Base-by-base conservation (phyloP, 2,888 invertebrate species). In the Pristionchus mayeri region DNA sequence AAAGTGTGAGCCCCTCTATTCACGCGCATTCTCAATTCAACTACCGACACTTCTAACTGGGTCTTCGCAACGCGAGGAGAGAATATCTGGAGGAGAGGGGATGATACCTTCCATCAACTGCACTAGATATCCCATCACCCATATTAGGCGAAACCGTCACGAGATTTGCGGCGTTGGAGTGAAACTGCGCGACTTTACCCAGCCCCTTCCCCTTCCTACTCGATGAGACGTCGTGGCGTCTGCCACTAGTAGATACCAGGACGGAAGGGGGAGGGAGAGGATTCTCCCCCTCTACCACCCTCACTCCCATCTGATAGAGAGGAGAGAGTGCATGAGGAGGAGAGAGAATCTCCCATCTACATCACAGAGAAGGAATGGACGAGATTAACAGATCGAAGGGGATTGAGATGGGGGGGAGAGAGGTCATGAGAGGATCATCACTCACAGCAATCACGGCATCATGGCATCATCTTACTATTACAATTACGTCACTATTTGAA, bases 341-440 rank as follows among this genome's bases (percentile, higher is more conserved):
- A 63, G 63, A n/a, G n/a, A n/a, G 44, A 44, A 44, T 44, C 44
- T 44, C 44, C n/a, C n/a, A n/a, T n/a, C n/a, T n/a, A n/a, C n/a
- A n/a, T n/a, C n/a, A n/a, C 63, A 34, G 34, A 63, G 27, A 9
- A 11, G 60, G 13, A 3, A 34, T 63, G 63, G n/a, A n/a, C 34
- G 63, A 63, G 63, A 63, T 63, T 63, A 34, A 63, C 63, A 63
- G 30, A 60, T 60, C 7, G 57, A n/a, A n/a, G 34, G 21, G 34
- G 24, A 18, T n/a, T 40, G 71, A n/a, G 18, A 21, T 18, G 37
- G 40, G 71, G 7, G 30, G 40, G 71, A 18, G 40, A 71, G 71
- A 63, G 63, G 63, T 63, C 63, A 63, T 63, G 63, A 63, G 63
- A 63, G 18, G 34, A 21, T 34, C 11, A 11, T 34, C 4, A 60